Base-by-base conservation (phyloP, 2,797 vertebrate genomes). In the Danio tinwini region DNA sequence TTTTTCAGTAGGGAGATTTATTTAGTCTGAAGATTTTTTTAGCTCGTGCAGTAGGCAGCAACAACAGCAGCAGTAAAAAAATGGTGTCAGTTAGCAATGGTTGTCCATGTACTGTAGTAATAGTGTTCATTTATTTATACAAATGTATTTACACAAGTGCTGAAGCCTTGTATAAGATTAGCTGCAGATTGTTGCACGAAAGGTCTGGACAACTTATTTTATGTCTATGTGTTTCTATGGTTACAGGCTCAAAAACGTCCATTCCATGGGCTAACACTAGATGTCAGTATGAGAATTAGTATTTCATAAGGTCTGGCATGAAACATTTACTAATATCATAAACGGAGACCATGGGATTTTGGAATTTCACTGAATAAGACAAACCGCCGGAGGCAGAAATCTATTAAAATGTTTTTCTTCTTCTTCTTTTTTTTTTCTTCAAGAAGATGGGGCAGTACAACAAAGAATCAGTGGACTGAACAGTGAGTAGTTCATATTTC, bases 221-320 rank as follows among this genome's bases (percentile, higher is more conserved):
- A 45, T 69, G 61, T 74, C 49, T 72, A 74, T 74, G 63, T 84
- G 76, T 85, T 86, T 81, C 78, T 81, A 82, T 82, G 72, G 83
- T 84, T 77, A 80, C 72, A 67, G 17, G 72, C 61, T 74, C 44
- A 65, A 64, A 71, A 37, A 17, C 75, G 81, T 17, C 69, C 42
- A 85, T 83, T 75, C 78, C 56, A 29, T 64, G 59, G 56, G 12
- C 44, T 49, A 82, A 78, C 88, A 88, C 88, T 88, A 87, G 88
- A 85, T 87, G 88, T 87, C 88, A 89, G 81, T 89, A 84, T 69
- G 64, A 87, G 85, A 87, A 85, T 84, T 83, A 42, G 13, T 39
- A 83, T 87, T 71, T 75, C 40, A 82, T 83, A 49, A 39, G 49
- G 65, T 37, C 19, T 56, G 47, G 42, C 16, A 19, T 47, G 16